A percentile compares a stretch with the other conserved stretches of the same genome.
These are phyloP conservation scores for Lasioglossum albipes DNA, from an alignment of 1,140 invertebrate genomes.

Conservation along the genomic window DNA sequence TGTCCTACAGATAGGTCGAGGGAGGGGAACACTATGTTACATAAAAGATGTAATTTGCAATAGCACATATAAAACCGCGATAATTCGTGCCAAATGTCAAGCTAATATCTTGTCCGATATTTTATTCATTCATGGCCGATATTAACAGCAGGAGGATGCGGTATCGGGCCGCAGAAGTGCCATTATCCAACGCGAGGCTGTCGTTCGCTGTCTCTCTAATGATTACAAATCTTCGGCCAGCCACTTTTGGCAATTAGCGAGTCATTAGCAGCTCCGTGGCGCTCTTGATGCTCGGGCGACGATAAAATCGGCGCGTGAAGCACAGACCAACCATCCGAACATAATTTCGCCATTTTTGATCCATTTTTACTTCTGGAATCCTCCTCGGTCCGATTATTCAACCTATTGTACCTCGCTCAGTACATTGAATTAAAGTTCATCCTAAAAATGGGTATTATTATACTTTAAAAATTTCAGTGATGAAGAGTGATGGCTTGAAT, in stretches of 20 bases:
- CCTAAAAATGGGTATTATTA: too few relatives aligned
- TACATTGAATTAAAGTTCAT: too few relatives aligned
- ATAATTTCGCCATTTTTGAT: too few relatives aligned
- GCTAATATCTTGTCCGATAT: neutral
- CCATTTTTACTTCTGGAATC: too few relatives aligned
- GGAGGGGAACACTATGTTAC: too few relatives aligned
- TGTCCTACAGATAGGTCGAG: too few relatives aligned
- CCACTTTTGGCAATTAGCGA: conserved; percentile 48
- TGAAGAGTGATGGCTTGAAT: too few relatives aligned
- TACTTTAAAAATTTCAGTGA: too few relatives aligned
- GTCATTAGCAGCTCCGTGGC: conserved; percentile 34
- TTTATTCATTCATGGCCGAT: conserved; percentile 11
- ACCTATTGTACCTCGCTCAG: too few relatives aligned
- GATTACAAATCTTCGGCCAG: conserved; percentile 43
- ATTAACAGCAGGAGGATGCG: conserved; percentile 22
- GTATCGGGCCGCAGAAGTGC: conserved; percentile 42
- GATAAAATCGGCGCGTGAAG: conserved; percentile 3
- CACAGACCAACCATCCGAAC: too few relatives aligned
- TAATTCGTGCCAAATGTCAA: neutral
- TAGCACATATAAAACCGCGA: neutral
- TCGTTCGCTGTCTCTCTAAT: conserved; percentile 46
- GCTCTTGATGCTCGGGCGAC: neutral
- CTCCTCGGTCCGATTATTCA: too few relatives aligned
- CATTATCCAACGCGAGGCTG: conserved; percentile 44
- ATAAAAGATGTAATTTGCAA: neutral